Evolutionary conservation across 2,797 vertebrate genomes (phyloP).

Genomic region (Distichodus sexfasciatus): DNA sequence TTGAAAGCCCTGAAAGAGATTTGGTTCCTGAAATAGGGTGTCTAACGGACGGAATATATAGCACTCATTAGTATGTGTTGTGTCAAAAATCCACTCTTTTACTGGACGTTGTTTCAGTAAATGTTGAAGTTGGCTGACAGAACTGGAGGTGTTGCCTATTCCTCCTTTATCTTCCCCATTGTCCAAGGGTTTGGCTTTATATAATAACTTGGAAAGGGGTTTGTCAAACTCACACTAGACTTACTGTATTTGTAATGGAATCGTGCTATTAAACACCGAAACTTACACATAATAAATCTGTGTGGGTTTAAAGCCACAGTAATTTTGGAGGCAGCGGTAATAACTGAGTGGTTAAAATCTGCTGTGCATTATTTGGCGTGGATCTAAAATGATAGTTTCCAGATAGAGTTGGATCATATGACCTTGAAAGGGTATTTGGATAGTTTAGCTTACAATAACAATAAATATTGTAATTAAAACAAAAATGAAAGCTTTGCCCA

Average conservation of each 20-base stretch:
- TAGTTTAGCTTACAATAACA: too few species aligned
- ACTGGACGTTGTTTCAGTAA: too few species aligned
- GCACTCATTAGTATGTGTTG: not conserved
- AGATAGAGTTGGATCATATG: too few species aligned
- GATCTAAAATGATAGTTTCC: too few species aligned
- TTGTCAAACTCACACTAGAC: slow-evolving; percentile 1
- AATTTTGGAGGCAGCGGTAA: too few species aligned
- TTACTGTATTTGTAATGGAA: not conserved
- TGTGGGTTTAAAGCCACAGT: not conserved
- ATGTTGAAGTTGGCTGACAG: slow-evolving; percentile 25
- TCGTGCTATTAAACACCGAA: not conserved
- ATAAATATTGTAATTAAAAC: too few species aligned
- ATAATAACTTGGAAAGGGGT: not conserved
- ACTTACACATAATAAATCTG: not conserved
- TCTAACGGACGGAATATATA: too few species aligned
- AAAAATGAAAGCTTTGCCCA: too few species aligned
- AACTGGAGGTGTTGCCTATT: not conserved
- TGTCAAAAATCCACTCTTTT: slow-evolving; percentile 4
- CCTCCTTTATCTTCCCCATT: slow-evolving; percentile 21
- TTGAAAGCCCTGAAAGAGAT: not conserved
- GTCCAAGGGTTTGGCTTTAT: slow-evolving; percentile 13
- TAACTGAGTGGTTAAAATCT: too few species aligned
- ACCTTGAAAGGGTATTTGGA: too few species aligned
- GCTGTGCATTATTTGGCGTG: too few species aligned
- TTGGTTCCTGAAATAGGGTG: not conserved